A percentile compares a stretch with the other conserved stretches of the same genome.
phyloP scores from a whole-genome alignment of 2,888 invertebrate species.

The Fragum sueziense region DNA sequence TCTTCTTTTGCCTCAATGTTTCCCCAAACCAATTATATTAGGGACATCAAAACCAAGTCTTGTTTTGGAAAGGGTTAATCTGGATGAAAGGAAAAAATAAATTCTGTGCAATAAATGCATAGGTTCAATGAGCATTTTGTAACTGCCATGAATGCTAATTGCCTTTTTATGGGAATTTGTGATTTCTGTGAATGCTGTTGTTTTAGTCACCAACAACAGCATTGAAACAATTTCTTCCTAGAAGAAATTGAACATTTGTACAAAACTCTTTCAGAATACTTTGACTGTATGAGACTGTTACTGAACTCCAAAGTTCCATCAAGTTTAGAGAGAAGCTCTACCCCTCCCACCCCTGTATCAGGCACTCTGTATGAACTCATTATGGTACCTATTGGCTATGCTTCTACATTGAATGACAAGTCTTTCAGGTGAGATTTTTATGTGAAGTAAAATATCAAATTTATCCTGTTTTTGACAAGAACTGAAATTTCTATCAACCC shows the following conservation, averaged over 20 bases:
- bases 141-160: too few species aligned
- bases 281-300: slow-evolving; percentile 87
- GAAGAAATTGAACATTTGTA: too few species aligned
- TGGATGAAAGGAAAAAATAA: neutral
- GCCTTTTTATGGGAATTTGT: too few species aligned
- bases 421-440: slow-evolving; percentile 67
- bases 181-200: too few species aligned
- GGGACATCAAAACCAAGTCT: neutral
- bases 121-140: too few species aligned
- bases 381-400: slow-evolving; percentile 88
- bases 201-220: too few species aligned
- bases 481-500: too few species aligned
- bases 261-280: slow-evolving; percentile 88
- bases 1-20: neutral
- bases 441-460: too few species aligned
- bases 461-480: too few species aligned
- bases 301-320: slow-evolving; percentile 88
- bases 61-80: neutral
- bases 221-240: too few species aligned
- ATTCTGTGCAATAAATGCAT: neutral
- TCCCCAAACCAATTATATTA: neutral
- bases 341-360: slow-evolving; percentile 89
- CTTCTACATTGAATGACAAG: slow-evolving; percentile 72
- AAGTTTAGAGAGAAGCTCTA: slow-evolving; percentile 87
- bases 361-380: slow-evolving; percentile 90